Evolutionary conservation across 2,113 vertebrate species (phyloP), one percentile per base, ranked within the genome.

Genomic region (Merops nubicus): DNA sequence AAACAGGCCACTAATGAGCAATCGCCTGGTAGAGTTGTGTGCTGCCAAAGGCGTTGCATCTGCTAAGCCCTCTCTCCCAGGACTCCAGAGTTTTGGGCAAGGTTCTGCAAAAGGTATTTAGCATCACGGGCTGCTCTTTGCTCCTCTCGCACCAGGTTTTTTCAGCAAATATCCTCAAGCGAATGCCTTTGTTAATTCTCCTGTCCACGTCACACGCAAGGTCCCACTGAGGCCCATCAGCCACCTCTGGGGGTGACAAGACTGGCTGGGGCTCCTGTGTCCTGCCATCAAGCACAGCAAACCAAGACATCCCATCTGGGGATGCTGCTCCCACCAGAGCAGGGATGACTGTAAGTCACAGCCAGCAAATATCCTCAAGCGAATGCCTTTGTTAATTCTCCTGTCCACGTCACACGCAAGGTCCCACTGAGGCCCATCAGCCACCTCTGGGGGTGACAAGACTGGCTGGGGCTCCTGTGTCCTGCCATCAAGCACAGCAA

Each of bases 321-420:
- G 75, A 67, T 80, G 92, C 92, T 96, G 17, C 90, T 92, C 91
- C 91, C 88, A 42, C 77, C 12, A 88, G 48, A 79, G n/a, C 85
- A 59, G 72, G 0, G 1, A n/a, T 10, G 67, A 48, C 53, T 57
- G 45, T 23, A 93, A 93, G 63, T 62, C 88, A 65, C 0, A 0
- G 79, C 85, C n/a, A n/a, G n/a, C n/a, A n/a, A n/a, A n/a, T n/a
- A n/a, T n/a, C n/a, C n/a, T n/a, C n/a, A n/a, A n/a, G n/a, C n/a
- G n/a, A n/a, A n/a, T n/a, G n/a, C n/a, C n/a, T n/a, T n/a, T 45
- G 73, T 75, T 91, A 88, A 68, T 68, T 91, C 82, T 76, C 34
- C 85, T 28, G 42, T 70, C 50, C 6, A 1, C 74, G 47, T n/a
- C 74, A 40, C 78, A 77, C 2, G 0, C 9, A 28, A 85, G 33